Conservation (phyloP, 2,113 vertebrate genomes). For the Megaceryle maxima region DNA sequence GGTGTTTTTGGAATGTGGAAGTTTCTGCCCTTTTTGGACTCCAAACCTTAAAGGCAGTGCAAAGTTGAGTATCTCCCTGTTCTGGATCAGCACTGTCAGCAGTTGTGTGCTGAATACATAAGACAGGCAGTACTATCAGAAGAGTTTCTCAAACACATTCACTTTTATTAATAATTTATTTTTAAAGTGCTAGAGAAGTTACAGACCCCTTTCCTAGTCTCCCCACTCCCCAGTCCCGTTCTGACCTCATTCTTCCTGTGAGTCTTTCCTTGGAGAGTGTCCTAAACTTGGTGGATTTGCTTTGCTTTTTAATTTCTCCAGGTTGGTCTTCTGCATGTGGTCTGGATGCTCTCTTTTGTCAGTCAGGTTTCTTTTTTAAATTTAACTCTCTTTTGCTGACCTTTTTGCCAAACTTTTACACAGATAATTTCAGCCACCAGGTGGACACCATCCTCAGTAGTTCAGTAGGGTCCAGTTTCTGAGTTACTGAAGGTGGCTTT, state of each 20-base stretch:
- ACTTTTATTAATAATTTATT: background rate
- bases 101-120: background rate
- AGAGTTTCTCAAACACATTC: background rate
- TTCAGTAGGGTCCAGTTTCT: background rate
- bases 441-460: background rate
- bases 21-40: background rate
- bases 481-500: background rate
- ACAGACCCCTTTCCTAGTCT: constrained; percentile 23
- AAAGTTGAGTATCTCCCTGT: background rate
- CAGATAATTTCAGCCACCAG: background rate
- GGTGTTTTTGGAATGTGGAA: constrained; percentile 9
- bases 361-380: background rate
- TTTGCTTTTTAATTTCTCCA: background rate
- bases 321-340: constrained; percentile 19
- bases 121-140: background rate
- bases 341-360: constrained; percentile 12
- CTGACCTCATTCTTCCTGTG: constrained; percentile 50
- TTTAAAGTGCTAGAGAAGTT: background rate
- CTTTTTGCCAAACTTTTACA: background rate
- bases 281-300: background rate
- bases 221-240: background rate
- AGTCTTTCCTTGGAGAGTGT: constrained; percentile 41
- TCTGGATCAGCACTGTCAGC: background rate
- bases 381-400: background rate
- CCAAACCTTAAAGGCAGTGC: background rate